Evolutionary conservation across 2,797 vertebrate genomes (phyloP).

Genomic region (Melanotaenia trifasciata): DNA sequence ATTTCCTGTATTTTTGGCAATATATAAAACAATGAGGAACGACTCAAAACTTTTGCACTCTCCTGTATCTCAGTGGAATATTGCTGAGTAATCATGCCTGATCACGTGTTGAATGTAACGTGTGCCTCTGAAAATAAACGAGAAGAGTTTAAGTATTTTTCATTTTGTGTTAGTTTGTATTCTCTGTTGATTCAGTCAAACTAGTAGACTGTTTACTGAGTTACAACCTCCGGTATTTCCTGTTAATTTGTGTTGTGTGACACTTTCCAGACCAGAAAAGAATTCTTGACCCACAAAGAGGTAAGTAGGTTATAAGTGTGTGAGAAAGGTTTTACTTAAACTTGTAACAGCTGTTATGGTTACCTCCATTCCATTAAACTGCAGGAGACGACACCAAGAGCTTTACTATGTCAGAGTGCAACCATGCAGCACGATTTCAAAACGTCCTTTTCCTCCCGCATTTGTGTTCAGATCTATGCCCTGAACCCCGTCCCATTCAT

Average conservation of each 20-base stretch:
- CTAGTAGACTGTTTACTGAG: background rate
- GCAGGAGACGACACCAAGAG: background rate
- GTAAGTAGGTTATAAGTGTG: background rate
- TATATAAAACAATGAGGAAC: background rate
- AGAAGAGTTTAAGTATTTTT: background rate
- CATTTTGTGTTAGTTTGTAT: background rate
- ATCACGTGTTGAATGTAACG: conserved; percentile 4
- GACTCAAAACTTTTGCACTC: background rate
- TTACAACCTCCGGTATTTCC: background rate
- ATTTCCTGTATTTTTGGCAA: background rate
- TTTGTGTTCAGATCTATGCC: background rate
- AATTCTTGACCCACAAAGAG: conserved; percentile 1
- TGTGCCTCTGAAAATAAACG: conserved; percentile 34
- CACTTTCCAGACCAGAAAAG: background rate
- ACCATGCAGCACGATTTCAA: background rate
- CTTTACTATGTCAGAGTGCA: background rate
- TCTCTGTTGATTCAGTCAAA: background rate
- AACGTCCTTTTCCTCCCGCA: background rate
- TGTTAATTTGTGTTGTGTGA: background rate
- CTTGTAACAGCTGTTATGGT: background rate
- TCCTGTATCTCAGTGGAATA: background rate
- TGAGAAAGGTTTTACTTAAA: background rate
- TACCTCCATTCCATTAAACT: background rate
- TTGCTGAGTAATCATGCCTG: background rate
- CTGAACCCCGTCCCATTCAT: background rate